Evolutionary conservation across 1,140 invertebrate species (phyloP), one percentile per base, ranked within the genome.

Genomic region (Drosophila sechellia): DNA sequence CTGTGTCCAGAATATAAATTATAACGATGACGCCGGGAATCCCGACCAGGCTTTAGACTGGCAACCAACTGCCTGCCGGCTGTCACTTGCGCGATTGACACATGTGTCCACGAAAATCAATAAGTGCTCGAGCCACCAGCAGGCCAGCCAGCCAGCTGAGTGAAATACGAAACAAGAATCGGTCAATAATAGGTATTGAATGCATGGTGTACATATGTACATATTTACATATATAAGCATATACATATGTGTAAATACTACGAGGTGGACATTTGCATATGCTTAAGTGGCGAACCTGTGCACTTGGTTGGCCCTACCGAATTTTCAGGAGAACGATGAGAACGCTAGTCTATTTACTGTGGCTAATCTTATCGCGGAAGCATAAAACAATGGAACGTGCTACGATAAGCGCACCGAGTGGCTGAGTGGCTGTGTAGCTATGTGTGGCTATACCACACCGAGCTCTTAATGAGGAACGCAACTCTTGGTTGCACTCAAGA

Each of bases 341-440:
- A 63, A 35, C 31, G 31, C 43, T 60, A 61, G 31, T 22, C 27
- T 6, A 34, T 27, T 54, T 40, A 64, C 45, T 52, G 39, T 25
- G 43, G 49, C 49, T 86, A 81, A 86, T 86, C 84, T 83, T 70
- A 89, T 84, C 79, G 25, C 13, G 12, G 27, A 56, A 77, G 70
- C 75, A 66, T 81, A 81, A 74, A 59, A 46, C 69, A 64, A 74
- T 43, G 60, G 84, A 87, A 87, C 84, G 84, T 87, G 84, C 70
- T 53, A 60, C 53, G 84, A 87, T 87, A 87, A 87, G 73, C 71
- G 48, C 45, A 37, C 25, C 20, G 6, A 49, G 27, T 27, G 59
- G 64, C 46, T 65, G 43, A 35, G 6, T 31, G 6, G 17, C 17
- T 17, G 17, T 17, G 17, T 17, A 17, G 17, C 17, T 65, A 59